A percentile compares a stretch with the other conserved stretches of the same genome.
phyloP scores from a whole-genome alignment of 2,797 vertebrate genomes.

The Poeciliopsis paucimaculata region DNA sequence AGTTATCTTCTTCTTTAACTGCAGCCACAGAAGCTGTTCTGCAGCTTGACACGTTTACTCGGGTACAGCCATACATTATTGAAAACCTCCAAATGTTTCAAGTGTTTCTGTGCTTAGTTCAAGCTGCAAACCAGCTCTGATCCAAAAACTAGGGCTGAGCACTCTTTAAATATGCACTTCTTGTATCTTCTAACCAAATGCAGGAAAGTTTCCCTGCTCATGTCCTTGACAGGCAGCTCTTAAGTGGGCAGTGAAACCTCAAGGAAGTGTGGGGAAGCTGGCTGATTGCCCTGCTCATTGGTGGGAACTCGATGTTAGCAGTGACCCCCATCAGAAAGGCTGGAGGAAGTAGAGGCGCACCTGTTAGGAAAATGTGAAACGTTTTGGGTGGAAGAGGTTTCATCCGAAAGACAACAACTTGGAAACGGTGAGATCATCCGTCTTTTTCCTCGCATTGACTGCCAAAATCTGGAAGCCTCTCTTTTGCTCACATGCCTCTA shows the following conservation, averaged over 20 bases:
- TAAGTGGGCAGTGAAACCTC: slow-evolving; percentile 38
- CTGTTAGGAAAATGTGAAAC: slow-evolving; percentile 8
- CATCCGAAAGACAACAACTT: slow-evolving; percentile 47
- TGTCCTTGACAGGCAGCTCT: slow-evolving; percentile 23
- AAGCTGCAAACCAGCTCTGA: slow-evolving; percentile 23
- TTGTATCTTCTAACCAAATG: slow-evolving; percentile 42
- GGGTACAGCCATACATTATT: slow-evolving; percentile 44
- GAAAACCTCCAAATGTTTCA: slow-evolving; percentile 43
- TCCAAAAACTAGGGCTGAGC: slow-evolving; percentile 32
- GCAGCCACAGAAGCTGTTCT: not conserved
- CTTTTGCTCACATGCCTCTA: slow-evolving; percentile 28
- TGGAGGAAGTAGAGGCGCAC: slow-evolving; percentile 9
- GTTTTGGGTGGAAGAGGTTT: slow-evolving; percentile 39
- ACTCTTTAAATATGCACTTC: slow-evolving; percentile 58
- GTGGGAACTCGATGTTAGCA: slow-evolving; percentile 6
- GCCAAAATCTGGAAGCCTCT: slow-evolving; percentile 43
- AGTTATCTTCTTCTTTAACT: slow-evolving; percentile 13
- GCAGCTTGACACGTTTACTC: not conserved
- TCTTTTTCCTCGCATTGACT: slow-evolving; percentile 25
- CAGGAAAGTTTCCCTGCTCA: slow-evolving; percentile 36
- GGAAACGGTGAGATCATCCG: slow-evolving; percentile 63
- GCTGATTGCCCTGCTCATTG: slow-evolving; percentile 19
- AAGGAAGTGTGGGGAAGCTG: slow-evolving; percentile 28
- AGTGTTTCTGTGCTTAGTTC: slow-evolving; percentile 43
- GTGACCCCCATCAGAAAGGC: slow-evolving; percentile 13